Evolutionary conservation across 2,888 invertebrate genomes (phyloP).

Genomic region (Pandemis corylana): DNA sequence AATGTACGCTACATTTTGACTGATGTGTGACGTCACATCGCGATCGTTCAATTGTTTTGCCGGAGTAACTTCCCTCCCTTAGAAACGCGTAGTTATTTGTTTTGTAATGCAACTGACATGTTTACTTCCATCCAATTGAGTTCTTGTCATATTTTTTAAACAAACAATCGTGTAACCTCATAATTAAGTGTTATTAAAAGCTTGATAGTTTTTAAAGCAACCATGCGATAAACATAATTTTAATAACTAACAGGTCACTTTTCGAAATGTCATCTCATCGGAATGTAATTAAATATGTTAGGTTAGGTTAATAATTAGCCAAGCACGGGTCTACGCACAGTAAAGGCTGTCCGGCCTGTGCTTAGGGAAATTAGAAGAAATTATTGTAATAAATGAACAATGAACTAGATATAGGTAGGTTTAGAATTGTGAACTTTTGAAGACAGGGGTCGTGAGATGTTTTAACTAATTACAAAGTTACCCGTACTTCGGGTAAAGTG

Average conservation of each 20-base stretch:
- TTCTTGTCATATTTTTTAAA: neutral
- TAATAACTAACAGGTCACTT: neutral
- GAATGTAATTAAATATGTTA: too few relatives aligned
- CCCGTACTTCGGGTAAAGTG: neutral
- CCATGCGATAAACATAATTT: neutral
- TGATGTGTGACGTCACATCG: neutral
- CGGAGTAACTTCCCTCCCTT: neutral
- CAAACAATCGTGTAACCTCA: neutral
- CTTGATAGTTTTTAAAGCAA: neutral
- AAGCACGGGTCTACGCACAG: too few relatives aligned
- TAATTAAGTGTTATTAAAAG: neutral
- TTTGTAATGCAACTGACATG: neutral
- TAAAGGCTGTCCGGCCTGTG: too few relatives aligned
- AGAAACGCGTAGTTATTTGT: neutral
- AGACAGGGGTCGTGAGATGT: neutral
- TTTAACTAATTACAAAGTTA: neutral
- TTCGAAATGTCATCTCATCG: too few relatives aligned
- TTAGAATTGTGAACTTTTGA: too few relatives aligned
- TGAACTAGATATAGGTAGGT: too few relatives aligned
- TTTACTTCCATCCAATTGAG: conserved; percentile 3
- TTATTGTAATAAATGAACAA: too few relatives aligned
- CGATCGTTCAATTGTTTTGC: neutral
- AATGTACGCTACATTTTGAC: too few relatives aligned
- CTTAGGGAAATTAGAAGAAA: too few relatives aligned
- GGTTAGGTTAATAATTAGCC: too few relatives aligned